Conservation (phyloP, 2,888 invertebrate species). For the Tetropium fuscum region DNA sequence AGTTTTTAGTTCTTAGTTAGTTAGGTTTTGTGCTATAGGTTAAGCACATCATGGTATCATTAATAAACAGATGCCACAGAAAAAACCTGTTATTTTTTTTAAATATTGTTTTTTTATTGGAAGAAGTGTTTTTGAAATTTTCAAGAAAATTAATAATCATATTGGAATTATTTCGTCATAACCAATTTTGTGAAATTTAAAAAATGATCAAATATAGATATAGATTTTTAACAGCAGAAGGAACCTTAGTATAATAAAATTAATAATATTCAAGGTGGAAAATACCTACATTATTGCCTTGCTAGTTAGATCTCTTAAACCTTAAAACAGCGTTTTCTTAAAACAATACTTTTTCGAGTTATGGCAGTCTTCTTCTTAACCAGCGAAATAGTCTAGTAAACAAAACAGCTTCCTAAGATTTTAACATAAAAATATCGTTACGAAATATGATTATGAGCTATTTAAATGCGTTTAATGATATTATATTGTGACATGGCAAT, state of each 20-base stretch:
- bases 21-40: background rate
- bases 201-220: background rate
- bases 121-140: background rate
- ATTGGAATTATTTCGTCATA: background rate
- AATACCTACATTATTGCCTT: background rate
- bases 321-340: conserved; percentile 2
- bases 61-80: background rate
- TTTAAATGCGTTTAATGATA: too few relatives aligned
- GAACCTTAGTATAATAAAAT: background rate
- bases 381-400: too few relatives aligned
- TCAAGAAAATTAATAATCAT: background rate
- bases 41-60: background rate
- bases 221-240: background rate
- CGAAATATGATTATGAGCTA: too few relatives aligned
- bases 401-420: too few relatives aligned
- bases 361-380: background rate
- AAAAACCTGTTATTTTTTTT: background rate
- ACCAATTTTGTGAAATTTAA: background rate
- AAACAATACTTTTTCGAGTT: conserved; percentile 1
- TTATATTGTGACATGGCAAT: too few relatives aligned
- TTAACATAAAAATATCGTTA: too few relatives aligned
- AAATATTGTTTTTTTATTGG: background rate
- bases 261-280: background rate
- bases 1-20: too few relatives aligned
- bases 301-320: background rate